phyloP scores from a whole-genome alignment of 2,113 vertebrate species.

The Trachemys scripta region DNA sequence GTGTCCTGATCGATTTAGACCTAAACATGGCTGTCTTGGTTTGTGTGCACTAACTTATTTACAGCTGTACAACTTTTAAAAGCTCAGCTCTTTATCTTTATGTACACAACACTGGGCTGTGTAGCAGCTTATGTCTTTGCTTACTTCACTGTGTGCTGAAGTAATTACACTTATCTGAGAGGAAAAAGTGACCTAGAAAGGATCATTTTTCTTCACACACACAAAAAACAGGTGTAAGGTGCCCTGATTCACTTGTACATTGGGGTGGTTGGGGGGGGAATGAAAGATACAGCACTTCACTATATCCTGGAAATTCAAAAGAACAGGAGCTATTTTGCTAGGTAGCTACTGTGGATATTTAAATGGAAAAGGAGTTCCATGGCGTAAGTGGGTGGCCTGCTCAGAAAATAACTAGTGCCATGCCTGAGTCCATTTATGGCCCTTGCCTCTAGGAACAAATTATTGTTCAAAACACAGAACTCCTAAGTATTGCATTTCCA shows the following conservation, averaged over 20 bases:
- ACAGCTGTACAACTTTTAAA: background rate
- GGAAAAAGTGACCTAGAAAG: background rate
- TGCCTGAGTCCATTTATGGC: accelerated
- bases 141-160: background rate
- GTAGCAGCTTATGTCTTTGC: background rate
- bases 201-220: background rate
- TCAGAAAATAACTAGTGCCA: background rate
- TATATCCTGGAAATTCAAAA: background rate
- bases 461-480: background rate
- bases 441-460: background rate
- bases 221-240: background rate
- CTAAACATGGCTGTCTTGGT: background rate
- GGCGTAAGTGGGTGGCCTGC: background rate
- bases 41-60: accelerated
- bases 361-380: background rate
- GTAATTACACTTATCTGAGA: background rate
- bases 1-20: background rate
- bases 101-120: background rate
- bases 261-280: background rate
- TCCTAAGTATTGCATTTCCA: background rate
- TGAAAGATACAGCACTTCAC: background rate
- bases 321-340: background rate
- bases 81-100: background rate
- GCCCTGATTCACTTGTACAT: background rate
- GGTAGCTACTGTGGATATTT: background rate